These are phyloP conservation scores for Benitochromis conjunctus DNA, from an alignment of 2,113 vertebrate genomes.

Conservation along the genomic window DNA sequence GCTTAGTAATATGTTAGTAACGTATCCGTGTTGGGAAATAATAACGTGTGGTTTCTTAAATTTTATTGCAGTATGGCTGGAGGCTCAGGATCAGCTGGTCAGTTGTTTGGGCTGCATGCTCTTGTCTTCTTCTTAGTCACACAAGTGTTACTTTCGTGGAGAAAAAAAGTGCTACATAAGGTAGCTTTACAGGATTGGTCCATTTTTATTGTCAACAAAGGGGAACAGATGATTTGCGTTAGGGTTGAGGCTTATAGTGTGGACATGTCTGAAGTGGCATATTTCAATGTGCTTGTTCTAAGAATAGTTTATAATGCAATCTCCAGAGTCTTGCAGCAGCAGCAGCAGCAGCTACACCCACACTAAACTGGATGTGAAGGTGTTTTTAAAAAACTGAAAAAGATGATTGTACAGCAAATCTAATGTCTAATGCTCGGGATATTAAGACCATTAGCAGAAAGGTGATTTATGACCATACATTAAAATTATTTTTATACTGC, in stretches of 20 bases:
- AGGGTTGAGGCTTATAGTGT: neutral
- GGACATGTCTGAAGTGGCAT: neutral
- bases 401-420: neutral
- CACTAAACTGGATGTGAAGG: neutral
- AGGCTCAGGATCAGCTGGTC: neutral
- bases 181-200: neutral
- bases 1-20: neutral
- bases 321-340: neutral
- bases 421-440: neutral
- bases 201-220: neutral
- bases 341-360: neutral
- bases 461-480: neutral
- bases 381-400: neutral
- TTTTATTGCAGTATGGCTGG: neutral
- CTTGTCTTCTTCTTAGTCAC: neutral
- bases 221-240: neutral
- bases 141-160: neutral
- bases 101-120: neutral
- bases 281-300: neutral
- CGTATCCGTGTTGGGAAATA: neutral
- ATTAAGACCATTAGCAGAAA: neutral
- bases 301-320: neutral
- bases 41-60: neutral
- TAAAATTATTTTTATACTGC: neutral
- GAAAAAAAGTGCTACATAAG: neutral